A percentile compares a stretch with the other conserved stretches of the same genome.
Conservation (phyloP, 2,113 vertebrate genomes). For the Ploceus nigricollis region DNA sequence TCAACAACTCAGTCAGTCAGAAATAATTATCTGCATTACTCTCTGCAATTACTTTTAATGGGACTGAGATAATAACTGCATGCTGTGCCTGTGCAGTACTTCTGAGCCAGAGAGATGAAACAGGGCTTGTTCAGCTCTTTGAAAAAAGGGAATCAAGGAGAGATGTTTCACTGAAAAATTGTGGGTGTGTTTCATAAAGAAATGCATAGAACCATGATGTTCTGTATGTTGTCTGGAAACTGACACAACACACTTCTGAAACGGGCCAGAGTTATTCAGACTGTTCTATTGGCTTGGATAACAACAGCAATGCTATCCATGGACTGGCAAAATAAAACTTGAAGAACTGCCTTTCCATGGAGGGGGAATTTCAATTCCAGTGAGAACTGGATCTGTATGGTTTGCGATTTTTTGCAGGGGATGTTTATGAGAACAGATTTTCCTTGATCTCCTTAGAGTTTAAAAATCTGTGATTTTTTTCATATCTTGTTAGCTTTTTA, state of each 20-base stretch:
- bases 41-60: constrained; percentile 58
- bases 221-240: background rate
- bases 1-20: constrained; percentile 55
- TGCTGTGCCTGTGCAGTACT: background rate
- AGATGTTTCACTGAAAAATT: background rate
- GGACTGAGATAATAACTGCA: background rate
- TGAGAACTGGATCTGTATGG: background rate
- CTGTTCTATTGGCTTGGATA: background rate
- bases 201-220: background rate
- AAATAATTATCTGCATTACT: constrained; percentile 60
- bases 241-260: background rate
- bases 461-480: background rate
- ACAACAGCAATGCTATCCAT: background rate
- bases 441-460: background rate
- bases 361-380: background rate
- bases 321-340: background rate
- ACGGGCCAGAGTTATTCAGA: background rate
- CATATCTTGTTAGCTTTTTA: background rate
- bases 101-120: background rate
- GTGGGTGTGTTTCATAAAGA: background rate
- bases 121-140: background rate
- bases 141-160: background rate
- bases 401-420: background rate
- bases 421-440: background rate
- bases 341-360: accelerated